phyloP scores from a whole-genome alignment of 2,113 vertebrate genomes.

The Tamias sibiricus region DNA sequence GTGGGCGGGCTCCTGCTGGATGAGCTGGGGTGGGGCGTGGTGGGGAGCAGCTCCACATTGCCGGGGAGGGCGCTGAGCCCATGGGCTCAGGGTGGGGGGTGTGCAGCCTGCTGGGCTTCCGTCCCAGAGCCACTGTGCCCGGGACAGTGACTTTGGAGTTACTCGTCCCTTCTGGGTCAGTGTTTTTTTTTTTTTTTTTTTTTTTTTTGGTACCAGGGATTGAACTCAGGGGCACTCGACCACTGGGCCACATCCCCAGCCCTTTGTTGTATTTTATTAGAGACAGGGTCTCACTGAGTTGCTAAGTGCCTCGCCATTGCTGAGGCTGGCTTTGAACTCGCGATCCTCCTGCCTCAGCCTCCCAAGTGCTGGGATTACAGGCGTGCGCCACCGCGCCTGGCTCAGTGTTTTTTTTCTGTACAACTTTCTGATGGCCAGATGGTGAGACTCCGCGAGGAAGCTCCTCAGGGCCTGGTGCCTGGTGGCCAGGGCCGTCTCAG shows the following conservation, averaged over 20 bases:
- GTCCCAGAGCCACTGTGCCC: not conserved
- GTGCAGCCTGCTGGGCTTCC: not conserved
- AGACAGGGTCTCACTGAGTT: no score
- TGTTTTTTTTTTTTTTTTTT: not conserved
- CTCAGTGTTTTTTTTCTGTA: not conserved
- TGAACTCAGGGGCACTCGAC: no score
- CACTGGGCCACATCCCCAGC: no score
- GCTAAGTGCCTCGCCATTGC: no score
- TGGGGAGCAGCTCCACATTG: not conserved
- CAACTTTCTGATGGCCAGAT: not conserved
- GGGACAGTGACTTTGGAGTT: not conserved
- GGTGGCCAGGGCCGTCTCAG: not conserved
- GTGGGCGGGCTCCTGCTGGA: fast-evolving
- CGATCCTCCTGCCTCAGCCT: no score
- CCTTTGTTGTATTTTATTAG: no score
- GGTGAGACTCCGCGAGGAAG: not conserved
- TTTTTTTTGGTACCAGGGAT: no score
- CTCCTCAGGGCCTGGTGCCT: fast-evolving
- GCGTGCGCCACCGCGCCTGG: no score
- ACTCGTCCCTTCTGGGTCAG: not conserved
- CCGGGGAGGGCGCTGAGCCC: not conserved
- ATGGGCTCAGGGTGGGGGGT: fast-evolving
- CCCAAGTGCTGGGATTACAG: no score
- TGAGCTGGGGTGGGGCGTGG: no score
- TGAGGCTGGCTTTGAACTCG: no score